phyloP scores from a whole-genome alignment of 2,888 invertebrate genomes.

The Brachyopa scutellaris region DNA sequence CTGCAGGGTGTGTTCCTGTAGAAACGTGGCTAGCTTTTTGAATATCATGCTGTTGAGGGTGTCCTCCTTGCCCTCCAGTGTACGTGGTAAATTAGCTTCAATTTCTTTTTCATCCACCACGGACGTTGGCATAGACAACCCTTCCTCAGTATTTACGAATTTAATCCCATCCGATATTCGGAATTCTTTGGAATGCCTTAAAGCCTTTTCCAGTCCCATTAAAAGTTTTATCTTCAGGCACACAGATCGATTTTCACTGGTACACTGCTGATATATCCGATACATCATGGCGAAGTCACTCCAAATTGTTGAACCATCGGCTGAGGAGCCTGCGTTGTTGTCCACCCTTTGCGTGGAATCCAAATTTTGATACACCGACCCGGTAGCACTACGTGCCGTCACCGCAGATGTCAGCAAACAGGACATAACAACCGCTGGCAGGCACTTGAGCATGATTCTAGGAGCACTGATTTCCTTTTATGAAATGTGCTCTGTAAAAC shows the following conservation, averaged over 20 bases:
- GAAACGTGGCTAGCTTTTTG: constrained; percentile 88
- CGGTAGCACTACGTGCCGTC: constrained; percentile 57
- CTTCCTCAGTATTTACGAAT: constrained; percentile 85
- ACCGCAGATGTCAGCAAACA: constrained; percentile 41
- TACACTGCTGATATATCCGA: constrained; percentile 91
- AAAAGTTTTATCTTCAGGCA: constrained; percentile 91
- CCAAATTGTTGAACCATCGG: constrained; percentile 76
- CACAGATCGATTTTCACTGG: constrained; percentile 86
- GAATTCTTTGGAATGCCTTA: constrained; percentile 85
- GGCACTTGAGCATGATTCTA: constrained; percentile 43
- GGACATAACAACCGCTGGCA: constrained; percentile 36
- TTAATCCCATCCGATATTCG: constrained; percentile 89
- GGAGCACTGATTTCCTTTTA: not conserved
- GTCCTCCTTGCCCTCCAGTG: constrained; percentile 87
- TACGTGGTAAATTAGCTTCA: constrained; percentile 88
- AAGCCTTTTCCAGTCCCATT: constrained; percentile 89
- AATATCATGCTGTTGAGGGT: constrained; percentile 89
- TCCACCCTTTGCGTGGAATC: constrained; percentile 36
- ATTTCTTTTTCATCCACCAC: constrained; percentile 84
- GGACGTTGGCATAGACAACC: constrained; percentile 73
- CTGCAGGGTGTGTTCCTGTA: constrained; percentile 91
- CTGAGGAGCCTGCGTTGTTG: not conserved
- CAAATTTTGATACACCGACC: constrained; percentile 33
- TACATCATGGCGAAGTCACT: constrained; percentile 88
- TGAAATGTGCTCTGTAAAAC: not conserved